Base-by-base conservation (phyloP, 2,888 invertebrate species). In the Drosophila merina region DNA sequence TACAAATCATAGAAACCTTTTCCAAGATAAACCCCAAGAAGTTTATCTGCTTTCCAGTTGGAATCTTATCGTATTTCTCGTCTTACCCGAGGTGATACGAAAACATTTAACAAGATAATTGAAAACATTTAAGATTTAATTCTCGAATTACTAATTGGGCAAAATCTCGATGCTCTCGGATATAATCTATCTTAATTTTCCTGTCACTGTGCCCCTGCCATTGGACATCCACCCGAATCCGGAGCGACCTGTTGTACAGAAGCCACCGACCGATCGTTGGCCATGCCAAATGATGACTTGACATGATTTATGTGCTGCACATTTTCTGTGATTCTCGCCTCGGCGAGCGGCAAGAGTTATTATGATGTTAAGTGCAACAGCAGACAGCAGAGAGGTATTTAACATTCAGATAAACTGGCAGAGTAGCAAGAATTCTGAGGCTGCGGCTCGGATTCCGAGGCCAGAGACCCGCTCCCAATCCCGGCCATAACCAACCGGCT, bases 321-420 rank as follows among this genome's bases (percentile, higher is more conserved):
- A 45, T 58, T 36, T 42, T 8, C 40, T 42, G 48, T 59, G 52
- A 70, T 70, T 62, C 55, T 57, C 72, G 47, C 63, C 40, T 50
- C 30, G 33, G 14, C 40, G 40, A 52, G 56, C 55, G 55, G 67
- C 68, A 67, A 64, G 66, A 86, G 85, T 82, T 81, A 87, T 82
- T 85, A 87, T 82, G 88, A 79, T 82, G 87, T 82, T 82, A 76
- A 73, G 82, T 75, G 72, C 60, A 57, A 66, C 55, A 64, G 66
- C 83, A 69, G 79, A 66, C 55, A 64, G 66, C 83, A 69, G 79
- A 73, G 63, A 79, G 73, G 77, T 85, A 77, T 82, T 83, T 85
- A 87, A 87, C 87, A 87, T 79, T 67, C 77, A 79, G 75, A 75
- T 76, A 72, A 73, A 67, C 66, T 28, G 75, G 14, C 30, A 10